Conservation (phyloP, 1,140 invertebrate genomes). For the Ladona fulva region DNA sequence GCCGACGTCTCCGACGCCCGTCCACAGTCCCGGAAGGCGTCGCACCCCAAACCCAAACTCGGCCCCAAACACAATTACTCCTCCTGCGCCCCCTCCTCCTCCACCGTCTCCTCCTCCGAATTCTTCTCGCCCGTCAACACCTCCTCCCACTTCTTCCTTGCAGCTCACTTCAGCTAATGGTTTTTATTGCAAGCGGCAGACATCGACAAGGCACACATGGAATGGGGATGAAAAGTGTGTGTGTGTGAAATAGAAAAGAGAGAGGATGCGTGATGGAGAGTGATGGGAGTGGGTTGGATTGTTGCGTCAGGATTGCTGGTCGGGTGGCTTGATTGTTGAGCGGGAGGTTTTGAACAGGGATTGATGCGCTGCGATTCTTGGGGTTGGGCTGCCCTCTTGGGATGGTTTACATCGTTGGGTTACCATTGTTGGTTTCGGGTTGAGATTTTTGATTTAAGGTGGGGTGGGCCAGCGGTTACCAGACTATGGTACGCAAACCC, state of each 20-base stretch:
- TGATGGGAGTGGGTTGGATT: not conserved
- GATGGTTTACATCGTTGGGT: too few relatives aligned
- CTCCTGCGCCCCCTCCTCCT: not conserved
- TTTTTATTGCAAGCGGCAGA: not conserved
- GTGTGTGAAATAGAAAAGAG: not conserved
- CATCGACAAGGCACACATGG: not conserved
- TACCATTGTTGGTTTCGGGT: too few relatives aligned
- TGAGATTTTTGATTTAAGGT: too few relatives aligned
- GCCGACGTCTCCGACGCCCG: not conserved
- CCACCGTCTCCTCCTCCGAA: not conserved
- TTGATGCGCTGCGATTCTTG: too few relatives aligned
- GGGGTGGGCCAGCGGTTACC: too few relatives aligned
- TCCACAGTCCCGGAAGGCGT: not conserved
- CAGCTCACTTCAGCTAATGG: not conserved
- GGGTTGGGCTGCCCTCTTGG: too few relatives aligned
- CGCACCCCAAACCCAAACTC: too few relatives aligned
- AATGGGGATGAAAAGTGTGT: not conserved
- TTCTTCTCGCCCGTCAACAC: not conserved
- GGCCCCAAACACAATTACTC: not conserved
- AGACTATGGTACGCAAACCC: too few relatives aligned
- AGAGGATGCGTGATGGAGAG: not conserved
- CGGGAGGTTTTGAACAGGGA: not conserved
- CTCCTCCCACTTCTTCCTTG: not conserved
- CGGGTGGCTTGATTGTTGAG: not conserved
- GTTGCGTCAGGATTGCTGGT: not conserved